Evolutionary conservation across 2,888 invertebrate species (phyloP), one percentile per base, ranked within the genome.

Genomic region (Clistopyga incitator): DNA sequence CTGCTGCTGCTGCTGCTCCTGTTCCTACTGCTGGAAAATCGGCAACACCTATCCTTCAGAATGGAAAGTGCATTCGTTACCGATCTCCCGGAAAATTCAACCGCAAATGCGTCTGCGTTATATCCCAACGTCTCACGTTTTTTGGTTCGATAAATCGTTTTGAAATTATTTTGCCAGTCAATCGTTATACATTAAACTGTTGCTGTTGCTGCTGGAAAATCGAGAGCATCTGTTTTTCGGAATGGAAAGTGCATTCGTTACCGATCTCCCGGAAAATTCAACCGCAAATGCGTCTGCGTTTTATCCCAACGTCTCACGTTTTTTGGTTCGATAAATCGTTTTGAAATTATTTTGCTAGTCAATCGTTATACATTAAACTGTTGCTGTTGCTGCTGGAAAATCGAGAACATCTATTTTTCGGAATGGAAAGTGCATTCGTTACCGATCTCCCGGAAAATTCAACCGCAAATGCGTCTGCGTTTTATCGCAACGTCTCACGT

Each of bases 311-410:
- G 34, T 29, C 52, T 64, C 3, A 42, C 23, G 15, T 70, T 65
- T 4, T 65, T 13, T 18, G 38, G 10, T 38, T 10, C 38, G 10
- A 38, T 38, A 10, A 10, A 8, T 38, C 38, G 38, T 38, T 10
- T 38, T 10, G 2, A 10, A 8, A 38, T 38, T 38, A 0, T 6
- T 38, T 38, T 54, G 61, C 79, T 71, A 59, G 74, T 79, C 78
- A 80, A 68, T 81, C 82, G 77, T 86, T 85, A 83, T 72, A 84
- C 78, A 86, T 86, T 86, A 79, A 82, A 84, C 83, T 65, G 78
- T 67, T 72, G 68, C 77, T 75, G 65, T 47, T 70, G 54, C 42
- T 74, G 64, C 61, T 50, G 45, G 38, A 25, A 38, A 34, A 74
- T 50, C 61, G 52, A n/a, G n/a, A 38, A 20, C 29, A 71, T 61